phyloP scores from a whole-genome alignment of 1,140 invertebrate genomes.

The Penaeus indicus region DNA sequence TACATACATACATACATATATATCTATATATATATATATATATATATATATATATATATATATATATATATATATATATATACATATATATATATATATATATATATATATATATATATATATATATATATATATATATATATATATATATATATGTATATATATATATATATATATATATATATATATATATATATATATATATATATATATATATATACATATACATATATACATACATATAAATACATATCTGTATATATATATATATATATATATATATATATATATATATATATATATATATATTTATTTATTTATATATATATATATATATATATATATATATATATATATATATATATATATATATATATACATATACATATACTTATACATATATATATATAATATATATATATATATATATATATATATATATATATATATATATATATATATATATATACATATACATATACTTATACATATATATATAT shows the following conservation, averaged over 20 bases:
- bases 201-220: background rate
- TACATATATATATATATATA: background rate
- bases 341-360: constrained; percentile 20
- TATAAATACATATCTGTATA: background rate
- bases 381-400: background rate
- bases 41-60: too few relatives aligned
- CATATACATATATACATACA: background rate
- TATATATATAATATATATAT: background rate
- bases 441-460: constrained; percentile 16
- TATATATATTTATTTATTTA: constrained; percentile 5
- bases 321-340: constrained; percentile 20
- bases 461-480: background rate
- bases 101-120: background rate
- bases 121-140: background rate
- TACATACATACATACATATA: too few relatives aligned
- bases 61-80: background rate
- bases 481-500: background rate
- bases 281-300: constrained; percentile 22
- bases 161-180: background rate
- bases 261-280: constrained; percentile 25
- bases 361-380: background rate
- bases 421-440: background rate
- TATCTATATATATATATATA: too few relatives aligned
- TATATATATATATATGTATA: background rate
- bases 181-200: background rate